These are phyloP conservation scores for Anabacerthia variegaticeps DNA, from an alignment of 2,797 vertebrate species.

Conservation along the genomic window DNA sequence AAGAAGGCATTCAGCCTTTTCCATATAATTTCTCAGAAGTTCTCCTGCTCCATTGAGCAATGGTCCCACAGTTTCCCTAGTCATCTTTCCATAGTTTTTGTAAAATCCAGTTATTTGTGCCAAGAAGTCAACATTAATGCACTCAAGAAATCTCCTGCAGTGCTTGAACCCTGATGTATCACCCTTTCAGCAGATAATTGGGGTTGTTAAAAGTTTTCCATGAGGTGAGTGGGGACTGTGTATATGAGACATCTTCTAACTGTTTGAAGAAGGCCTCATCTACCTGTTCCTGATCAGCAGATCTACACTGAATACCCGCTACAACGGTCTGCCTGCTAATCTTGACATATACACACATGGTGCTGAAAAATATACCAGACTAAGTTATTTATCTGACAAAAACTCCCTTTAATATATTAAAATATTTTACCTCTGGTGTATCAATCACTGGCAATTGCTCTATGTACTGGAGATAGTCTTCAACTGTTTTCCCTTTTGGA, in stretches of 20 bases:
- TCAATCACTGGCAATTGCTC: slow-evolving; percentile 81
- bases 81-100: neutral
- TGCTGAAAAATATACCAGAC: neutral
- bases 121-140: neutral
- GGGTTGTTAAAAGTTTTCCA: neutral
- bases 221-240: neutral
- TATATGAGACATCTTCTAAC: neutral
- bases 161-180: neutral
- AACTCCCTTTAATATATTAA: neutral
- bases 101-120: neutral
- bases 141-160: neutral
- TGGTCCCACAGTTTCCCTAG: neutral
- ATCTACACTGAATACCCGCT: neutral
- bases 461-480: slow-evolving; percentile 81
- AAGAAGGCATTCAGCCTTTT: neutral
- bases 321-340: neutral
- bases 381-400: neutral
- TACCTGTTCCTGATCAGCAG: neutral
- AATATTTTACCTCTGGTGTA: slow-evolving; percentile 79
- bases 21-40: neutral
- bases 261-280: neutral
- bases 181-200: neutral
- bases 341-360: neutral
- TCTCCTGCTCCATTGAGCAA: neutral
- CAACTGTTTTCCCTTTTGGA: slow-evolving; percentile 76